Base-by-base conservation (phyloP, 2,113 vertebrate species). In the Anarhynchus alexandrinus region DNA sequence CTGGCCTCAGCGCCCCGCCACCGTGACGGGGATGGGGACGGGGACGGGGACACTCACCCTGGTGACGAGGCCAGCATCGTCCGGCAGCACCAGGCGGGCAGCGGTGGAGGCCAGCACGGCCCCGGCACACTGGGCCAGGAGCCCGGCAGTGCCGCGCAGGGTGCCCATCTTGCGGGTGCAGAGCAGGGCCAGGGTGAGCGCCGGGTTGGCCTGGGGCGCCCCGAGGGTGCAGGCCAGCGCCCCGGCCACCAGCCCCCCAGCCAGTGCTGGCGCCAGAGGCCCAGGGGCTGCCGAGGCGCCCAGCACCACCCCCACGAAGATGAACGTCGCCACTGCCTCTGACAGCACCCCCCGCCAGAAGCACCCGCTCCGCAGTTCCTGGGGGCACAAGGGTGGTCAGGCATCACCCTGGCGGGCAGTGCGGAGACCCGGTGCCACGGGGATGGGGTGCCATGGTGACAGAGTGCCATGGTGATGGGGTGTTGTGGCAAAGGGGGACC, bases 131-230 rank as follows among this genome's bases (percentile, higher is more conserved):
- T 99, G 99, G 9, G 98, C 98, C 69, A 98, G 55, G 12, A 99
- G 58, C 42, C 95, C 98, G 54, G 94, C 67, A 2, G 97, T 43
- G 10, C 97, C 98, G 9, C 94, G 97, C 72, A 98, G 95, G 23
- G 94, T 72, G 5, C 98, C 98, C 88, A 99, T 85, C 74, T 96
- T 98, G 80, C 98, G 98, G 55, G 98, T 98, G 92, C 98, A 98
- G 93, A 99, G 88, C 65, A 99, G 95, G 11, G 98, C 97, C 95
- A 99, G 91, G 42, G 98, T 99, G 71, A 99, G 94, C 0, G 98
- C 98, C 1, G 98, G 99, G 96, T 99, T 99, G 94, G 98, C 97
- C 97, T 99, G 98, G 18, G 98, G 97, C 0, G 98, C 98, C 93
- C 98, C 97, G 71, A 99, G 99, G 96, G 97, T 97, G 82, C 98